phyloP scores from a whole-genome alignment of 1,140 invertebrate genomes.

The Drosophila auraria region DNA sequence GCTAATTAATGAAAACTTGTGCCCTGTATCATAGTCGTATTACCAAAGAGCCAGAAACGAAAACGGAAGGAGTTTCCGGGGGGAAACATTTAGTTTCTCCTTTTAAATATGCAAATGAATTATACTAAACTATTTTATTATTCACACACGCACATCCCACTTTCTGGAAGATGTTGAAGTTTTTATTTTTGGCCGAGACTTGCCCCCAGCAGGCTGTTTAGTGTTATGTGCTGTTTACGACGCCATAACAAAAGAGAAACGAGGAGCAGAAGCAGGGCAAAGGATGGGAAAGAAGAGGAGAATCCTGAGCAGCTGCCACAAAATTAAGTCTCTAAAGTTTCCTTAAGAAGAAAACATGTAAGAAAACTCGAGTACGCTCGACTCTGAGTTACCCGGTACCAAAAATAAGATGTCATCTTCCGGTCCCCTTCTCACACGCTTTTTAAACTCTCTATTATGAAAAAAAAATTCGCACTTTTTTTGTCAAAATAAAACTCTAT shows the following conservation, averaged over 20 bases:
- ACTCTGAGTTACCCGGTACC: too few relatives aligned
- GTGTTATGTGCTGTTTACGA: constrained; percentile 58
- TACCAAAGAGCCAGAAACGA: constrained; percentile 2
- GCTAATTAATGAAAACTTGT: too few relatives aligned
- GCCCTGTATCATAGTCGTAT: too few relatives aligned
- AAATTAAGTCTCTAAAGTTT: too few relatives aligned
- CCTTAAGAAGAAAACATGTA: too few relatives aligned
- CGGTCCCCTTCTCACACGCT: too few relatives aligned
- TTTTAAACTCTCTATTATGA: too few relatives aligned
- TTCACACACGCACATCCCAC: constrained; percentile 30
- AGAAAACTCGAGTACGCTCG: too few relatives aligned
- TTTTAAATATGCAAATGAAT: constrained; percentile 58
- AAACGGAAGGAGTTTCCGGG: not conserved
- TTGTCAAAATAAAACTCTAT: too few relatives aligned
- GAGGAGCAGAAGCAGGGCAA: not conserved
- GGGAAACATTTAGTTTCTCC: constrained; percentile 39
- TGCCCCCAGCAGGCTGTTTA: constrained; percentile 40
- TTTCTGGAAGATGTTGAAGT: constrained; percentile 15
- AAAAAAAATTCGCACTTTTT: too few relatives aligned
- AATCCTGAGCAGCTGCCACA: not conserved
- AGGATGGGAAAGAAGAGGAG: not conserved
- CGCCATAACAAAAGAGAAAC: constrained; percentile 20
- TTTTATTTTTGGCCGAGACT: constrained; percentile 15
- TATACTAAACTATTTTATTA: constrained; percentile 44
- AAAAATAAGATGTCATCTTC: too few relatives aligned